phyloP scores from a whole-genome alignment of 2,113 vertebrate genomes.

The Sclerurus mexicanus region DNA sequence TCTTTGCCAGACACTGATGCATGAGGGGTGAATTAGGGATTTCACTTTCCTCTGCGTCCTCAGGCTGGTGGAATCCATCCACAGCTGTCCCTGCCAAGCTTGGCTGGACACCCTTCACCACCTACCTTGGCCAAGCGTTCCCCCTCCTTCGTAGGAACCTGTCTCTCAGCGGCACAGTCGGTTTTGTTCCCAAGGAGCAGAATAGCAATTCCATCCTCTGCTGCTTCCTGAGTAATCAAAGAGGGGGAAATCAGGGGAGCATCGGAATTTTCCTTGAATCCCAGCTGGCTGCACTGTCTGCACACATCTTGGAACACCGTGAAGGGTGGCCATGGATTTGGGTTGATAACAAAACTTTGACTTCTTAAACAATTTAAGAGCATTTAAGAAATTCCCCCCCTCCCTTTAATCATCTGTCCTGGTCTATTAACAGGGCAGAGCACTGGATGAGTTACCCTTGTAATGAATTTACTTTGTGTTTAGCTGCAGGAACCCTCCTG shows the following conservation, averaged over 20 bases:
- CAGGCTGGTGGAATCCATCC: background rate
- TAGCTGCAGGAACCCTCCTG: background rate
- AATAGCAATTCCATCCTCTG: conserved; percentile 66
- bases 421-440: background rate
- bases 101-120: background rate
- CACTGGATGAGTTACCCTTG: background rate
- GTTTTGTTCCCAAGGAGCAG: conserved; percentile 92
- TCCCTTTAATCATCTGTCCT: background rate
- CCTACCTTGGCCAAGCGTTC: conserved; percentile 82
- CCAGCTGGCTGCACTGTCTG: background rate
- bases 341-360: background rate
- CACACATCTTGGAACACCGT: too few species aligned
- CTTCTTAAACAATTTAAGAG: background rate
- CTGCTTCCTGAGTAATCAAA: conserved; percentile 75
- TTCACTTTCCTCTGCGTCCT: background rate
- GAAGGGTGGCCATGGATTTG: background rate
- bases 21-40: background rate
- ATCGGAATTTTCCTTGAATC: background rate
- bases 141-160: conserved; percentile 76
- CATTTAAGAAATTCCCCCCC: background rate
- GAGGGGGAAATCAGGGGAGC: background rate
- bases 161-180: conserved; percentile 73
- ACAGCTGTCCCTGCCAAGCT: background rate
- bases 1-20: background rate
- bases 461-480: background rate